Evolutionary conservation across 2,113 vertebrate species (phyloP).

Genomic region (Leptosomus discolor): DNA sequence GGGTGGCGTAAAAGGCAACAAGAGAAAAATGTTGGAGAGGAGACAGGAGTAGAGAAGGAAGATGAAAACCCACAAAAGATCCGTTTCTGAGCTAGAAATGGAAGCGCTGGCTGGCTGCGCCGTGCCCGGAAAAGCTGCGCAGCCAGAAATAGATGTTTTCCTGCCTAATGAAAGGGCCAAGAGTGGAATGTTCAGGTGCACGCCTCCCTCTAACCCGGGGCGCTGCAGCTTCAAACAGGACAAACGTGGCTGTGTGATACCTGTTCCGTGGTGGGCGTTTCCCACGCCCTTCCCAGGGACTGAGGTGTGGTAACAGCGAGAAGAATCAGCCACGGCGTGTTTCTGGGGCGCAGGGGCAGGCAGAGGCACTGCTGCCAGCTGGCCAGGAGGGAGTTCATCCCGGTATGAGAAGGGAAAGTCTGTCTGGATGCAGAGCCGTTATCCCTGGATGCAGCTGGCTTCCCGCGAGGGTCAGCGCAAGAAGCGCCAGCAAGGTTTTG

Average conservation of each 20-base stretch:
- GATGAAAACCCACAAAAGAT: neutral
- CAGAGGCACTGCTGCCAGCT: neutral
- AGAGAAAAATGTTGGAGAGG: neutral
- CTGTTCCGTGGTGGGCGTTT: fast-evolving
- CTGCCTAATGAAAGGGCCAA: neutral
- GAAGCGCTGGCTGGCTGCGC: neutral
- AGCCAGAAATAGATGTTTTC: neutral
- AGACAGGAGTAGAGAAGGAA: neutral
- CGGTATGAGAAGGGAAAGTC: neutral
- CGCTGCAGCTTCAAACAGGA: neutral
- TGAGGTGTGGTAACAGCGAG: fast-evolving
- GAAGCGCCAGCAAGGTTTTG: neutral
- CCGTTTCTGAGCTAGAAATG: neutral
- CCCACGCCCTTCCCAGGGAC: neutral
- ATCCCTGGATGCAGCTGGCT: neutral
- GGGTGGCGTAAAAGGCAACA: neutral
- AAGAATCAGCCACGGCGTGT: fast-evolving
- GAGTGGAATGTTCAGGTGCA: neutral
- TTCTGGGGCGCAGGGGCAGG: neutral
- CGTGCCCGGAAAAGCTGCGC: neutral
- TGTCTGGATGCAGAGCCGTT: neutral
- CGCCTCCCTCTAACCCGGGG: neutral
- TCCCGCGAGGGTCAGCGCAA: neutral
- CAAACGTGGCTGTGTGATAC: neutral
- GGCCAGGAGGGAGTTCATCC: neutral